Evolutionary conservation across 2,113 vertebrate species (phyloP), one percentile per base, ranked within the genome.

Genomic region (Acrocephalus kingi): DNA sequence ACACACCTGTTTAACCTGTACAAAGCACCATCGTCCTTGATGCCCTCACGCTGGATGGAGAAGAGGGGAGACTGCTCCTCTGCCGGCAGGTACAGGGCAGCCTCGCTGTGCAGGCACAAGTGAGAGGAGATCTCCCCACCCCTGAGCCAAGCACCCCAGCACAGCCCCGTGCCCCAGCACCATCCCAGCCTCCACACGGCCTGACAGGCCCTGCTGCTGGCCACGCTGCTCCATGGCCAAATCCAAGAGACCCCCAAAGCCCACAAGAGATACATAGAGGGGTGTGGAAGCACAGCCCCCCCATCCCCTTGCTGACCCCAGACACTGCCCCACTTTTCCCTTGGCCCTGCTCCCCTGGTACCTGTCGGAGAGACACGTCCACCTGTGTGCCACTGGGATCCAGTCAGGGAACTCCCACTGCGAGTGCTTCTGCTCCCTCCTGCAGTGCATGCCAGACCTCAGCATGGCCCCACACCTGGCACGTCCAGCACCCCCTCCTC

Each of bases 361-460:
- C 99, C 98, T 98, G 19, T 97, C 96, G 1, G 98, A 97, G 24
- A 99, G 96, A n/a, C 97, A 97, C 2, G 71, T 93, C 99, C 99
- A 99, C 85, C 97, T 94, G 46, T 91, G 97, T 12, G 93, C 93
- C 75, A 98, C 96, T 2, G 99, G 99, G 69, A 99, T 95, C 99
- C 99, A 99, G 30, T 99, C 98, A 0, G 99, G 98, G 82, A 99
- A 99, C 74, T 98, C 98, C 99, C 99, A 99, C 84, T 96, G 97
- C 0, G 98, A 98, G 96, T 96, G 90, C 91, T 98, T 96, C 92
- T 98, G 97, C 27, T 99, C 98, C 48, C 99, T 98, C 94, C 99
- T 99, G 90, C 67, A 54, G 88, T 1, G 90, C 11, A 89, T 1
- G 31, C 33, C 18, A 13, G 17, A 23, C 37, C 21, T 94, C 66